A percentile compares a stretch with the other conserved stretches of the same genome.
Conservation (phyloP, 2,797 vertebrate species). For the Myripristis murdjan region DNA sequence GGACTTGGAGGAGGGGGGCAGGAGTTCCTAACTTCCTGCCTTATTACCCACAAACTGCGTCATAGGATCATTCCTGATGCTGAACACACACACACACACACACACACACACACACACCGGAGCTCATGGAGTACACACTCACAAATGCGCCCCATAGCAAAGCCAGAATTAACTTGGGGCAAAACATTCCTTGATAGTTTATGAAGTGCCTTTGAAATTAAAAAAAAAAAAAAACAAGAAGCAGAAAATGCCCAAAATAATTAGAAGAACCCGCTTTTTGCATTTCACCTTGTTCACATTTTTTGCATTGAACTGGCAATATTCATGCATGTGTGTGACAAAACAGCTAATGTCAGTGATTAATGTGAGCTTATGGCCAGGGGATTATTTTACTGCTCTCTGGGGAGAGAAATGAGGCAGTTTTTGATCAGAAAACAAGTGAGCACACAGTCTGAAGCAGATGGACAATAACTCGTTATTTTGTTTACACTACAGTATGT, state of each 20-base stretch:
- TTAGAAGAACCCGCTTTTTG: no score
- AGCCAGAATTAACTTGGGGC: no score
- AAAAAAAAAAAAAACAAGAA: no score
- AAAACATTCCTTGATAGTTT: neutral
- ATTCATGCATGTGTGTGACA: no score
- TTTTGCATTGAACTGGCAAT: no score
- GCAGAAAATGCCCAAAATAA: no score
- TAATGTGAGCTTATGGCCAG: slow-evolving; percentile 9
- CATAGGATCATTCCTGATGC: slow-evolving; percentile 65
- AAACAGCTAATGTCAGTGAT: no score
- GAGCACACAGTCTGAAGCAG: neutral
- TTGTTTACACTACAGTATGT: slow-evolving; percentile 1
- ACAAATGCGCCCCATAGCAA: neutral
- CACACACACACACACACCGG: slow-evolving; percentile 9
- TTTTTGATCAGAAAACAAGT: neutral
- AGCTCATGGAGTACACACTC: neutral
- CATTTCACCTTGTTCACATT: no score
- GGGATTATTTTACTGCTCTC: slow-evolving; percentile 2
- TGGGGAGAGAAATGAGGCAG: no score
- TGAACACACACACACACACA: slow-evolving; percentile 33
- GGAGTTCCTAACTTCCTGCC: slow-evolving; percentile 78
- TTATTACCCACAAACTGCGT: slow-evolving; percentile 75
- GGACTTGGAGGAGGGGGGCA: slow-evolving; percentile 32
- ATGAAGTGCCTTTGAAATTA: neutral
- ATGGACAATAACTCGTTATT: neutral